Base-by-base conservation (phyloP, 2,888 invertebrate genomes). In the Heteromyza rotundicornis region DNA sequence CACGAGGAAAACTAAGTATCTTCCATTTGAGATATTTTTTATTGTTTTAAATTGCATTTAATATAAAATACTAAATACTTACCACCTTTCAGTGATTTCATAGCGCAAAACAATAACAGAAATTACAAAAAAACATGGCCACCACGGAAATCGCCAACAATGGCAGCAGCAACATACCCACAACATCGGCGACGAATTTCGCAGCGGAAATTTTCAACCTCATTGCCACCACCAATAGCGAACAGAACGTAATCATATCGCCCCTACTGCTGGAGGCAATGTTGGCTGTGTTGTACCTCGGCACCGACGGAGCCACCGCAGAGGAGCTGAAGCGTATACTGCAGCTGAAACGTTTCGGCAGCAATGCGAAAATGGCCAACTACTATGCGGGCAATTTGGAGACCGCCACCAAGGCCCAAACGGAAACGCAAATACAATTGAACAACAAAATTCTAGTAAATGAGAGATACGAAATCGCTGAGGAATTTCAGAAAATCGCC, bases 211-310 rank as follows among this genome's bases (percentile, higher is more conserved):
- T 50, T 10, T 44, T 36, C 49, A 51, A 27, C 20, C 40, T 19
- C 51, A 32, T 27, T 14, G 24, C 52, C 22, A 14, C 52, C 14
- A n/a, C 8, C 16, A 3, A 7, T 3, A 10, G 3, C 17, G 27
- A 5, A 10, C 27, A 27, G 10, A 81, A 81, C 67, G 65, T 81
- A 8, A 72, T 80, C 22, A 60, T 80, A 24, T 80, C 81, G 17
- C 81, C 81, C 2, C 65, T 80, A 22, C 90, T 92, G 17, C 77
- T 92, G 64, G 92, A 92, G 80, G 78, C 92, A 61, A 88, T 90
- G 0, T 77, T 94, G 61, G 89, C 89, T 0, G 86, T 92, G 67
- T 84, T 93, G 1, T 89, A 87, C 64, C 90, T 92, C 77, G 93
- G 92, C 1, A 88, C 92, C 0, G 85, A 86, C 36, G 89, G 89